phyloP scores from a whole-genome alignment of 37 sponge, comb jelly and placozoan genomes.

The Corticium candelabrum region DNA sequence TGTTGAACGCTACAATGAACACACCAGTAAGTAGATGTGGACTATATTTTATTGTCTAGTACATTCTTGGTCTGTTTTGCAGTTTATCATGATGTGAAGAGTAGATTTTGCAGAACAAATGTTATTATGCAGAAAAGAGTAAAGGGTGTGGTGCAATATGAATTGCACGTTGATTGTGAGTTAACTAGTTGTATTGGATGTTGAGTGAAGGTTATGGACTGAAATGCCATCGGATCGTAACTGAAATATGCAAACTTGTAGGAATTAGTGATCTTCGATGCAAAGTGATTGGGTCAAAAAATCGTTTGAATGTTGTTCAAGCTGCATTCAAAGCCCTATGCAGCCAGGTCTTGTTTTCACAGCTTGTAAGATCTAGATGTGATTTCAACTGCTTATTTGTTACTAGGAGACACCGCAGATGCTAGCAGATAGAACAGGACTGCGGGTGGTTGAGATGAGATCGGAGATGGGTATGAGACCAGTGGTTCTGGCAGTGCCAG shows the following conservation, averaged over 20 bases:
- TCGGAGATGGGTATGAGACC: slow-evolving; percentile 48
- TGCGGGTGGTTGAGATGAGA: slow-evolving; percentile 65
- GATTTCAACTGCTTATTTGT: not conserved
- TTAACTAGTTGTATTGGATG: too few relatives aligned
- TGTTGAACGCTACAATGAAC: slow-evolving; percentile 60
- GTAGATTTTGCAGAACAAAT: slow-evolving; percentile 42
- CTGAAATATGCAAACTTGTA: slow-evolving; percentile 51
- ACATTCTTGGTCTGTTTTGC: not conserved
- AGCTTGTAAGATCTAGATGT: too few relatives aligned
- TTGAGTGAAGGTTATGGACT: slow-evolving; percentile 64
- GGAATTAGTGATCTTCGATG: slow-evolving; percentile 64
- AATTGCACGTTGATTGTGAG: not conserved
- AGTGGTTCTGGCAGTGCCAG: slow-evolving; percentile 59
- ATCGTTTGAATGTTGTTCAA: slow-evolving; percentile 61
- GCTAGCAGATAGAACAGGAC: slow-evolving; percentile 55
- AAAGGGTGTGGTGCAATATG: slow-evolving; percentile 29
- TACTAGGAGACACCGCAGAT: slow-evolving; percentile 52
- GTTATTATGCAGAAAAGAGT: slow-evolving; percentile 56
- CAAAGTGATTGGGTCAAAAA: slow-evolving; percentile 68
- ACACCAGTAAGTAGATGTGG: slow-evolving; percentile 42
- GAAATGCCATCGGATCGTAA: slow-evolving; percentile 55
- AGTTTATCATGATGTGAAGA: slow-evolving; percentile 67
- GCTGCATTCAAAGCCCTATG: slow-evolving; percentile 65
- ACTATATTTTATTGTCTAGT: not conserved
- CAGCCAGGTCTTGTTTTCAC: slow-evolving; percentile 55